Percentiles rank a stretch among this genome's conserved stretches.
Conservation (phyloP, 2,888 invertebrate genomes). For the Drosophila phalerata region DNA sequence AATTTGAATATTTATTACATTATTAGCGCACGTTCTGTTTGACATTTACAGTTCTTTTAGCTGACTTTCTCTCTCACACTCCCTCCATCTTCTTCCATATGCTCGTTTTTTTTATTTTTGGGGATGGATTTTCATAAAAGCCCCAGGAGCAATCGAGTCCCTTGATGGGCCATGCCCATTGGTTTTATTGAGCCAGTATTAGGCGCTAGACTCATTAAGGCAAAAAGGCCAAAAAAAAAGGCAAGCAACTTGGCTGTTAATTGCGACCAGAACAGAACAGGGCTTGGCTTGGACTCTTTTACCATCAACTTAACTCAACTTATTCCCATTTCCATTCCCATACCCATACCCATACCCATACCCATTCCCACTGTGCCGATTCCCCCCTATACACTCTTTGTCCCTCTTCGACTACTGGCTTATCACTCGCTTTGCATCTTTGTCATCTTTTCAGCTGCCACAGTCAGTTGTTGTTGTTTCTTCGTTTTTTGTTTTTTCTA, state of each 20-base stretch:
- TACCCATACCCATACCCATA: neutral
- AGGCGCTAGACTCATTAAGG: slow-evolving; percentile 45
- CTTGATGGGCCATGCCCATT: slow-evolving; percentile 39
- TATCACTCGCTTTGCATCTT: slow-evolving; percentile 55
- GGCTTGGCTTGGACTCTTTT: slow-evolving; percentile 37
- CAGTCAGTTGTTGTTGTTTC: slow-evolving; percentile 12
- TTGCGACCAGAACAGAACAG: slow-evolving; percentile 21
- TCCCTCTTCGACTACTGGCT: slow-evolving; percentile 16
- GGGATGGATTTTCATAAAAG: slow-evolving; percentile 40
- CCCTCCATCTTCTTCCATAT: neutral
- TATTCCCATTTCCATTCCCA: neutral
- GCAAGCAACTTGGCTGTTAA: slow-evolving; percentile 42
- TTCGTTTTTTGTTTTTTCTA: slow-evolving; percentile 46
- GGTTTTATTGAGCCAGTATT: slow-evolving; percentile 55
- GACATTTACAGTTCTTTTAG: slow-evolving; percentile 27
- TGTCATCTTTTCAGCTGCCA: slow-evolving; percentile 62
- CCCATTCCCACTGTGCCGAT: neutral
- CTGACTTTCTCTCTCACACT: neutral
- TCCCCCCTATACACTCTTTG: neutral
- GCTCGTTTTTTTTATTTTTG: neutral
- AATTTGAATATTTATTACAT: slow-evolving; percentile 81
- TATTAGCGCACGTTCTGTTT: slow-evolving; percentile 59
- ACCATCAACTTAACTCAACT: slow-evolving; percentile 5
- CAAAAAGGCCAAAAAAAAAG: slow-evolving; percentile 9
- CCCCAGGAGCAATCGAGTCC: slow-evolving; percentile 25